Evolutionary conservation across 2,797 vertebrate species (phyloP), one percentile per base, ranked within the genome.

Genomic region (Lacerta bilineata): DNA sequence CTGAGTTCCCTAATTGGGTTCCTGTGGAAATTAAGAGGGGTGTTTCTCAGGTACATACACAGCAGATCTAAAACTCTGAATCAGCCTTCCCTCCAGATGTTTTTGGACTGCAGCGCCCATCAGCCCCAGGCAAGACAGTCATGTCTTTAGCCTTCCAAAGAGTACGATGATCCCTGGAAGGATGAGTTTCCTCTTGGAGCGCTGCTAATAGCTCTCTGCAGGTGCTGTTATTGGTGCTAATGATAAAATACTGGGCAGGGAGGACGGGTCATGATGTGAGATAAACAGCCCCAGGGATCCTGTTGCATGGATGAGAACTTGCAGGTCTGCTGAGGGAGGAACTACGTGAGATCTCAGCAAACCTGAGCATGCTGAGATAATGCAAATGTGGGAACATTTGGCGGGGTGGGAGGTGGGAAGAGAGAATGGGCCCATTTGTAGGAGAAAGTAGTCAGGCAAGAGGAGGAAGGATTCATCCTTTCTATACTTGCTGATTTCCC

Each of bases 121-220:
- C 17, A 64, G 61, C 61, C 61, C 61, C 61, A 64, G 61, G 17
- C 61, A 23, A 20, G 90, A 55, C 23, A 59, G 71, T 81, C 46
- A 90, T 72, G 89, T 93, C 94, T 95, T 95, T 92, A 89, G 91
- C 89, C 94, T 93, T 91, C 83, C 64, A 92, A 92, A 91, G 71
- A 87, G 92, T 95, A 94, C 91, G 87, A 93, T 89, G 80, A 93
- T 95, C 96, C 96, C 97, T 95, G 95, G 95, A 96, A 96, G 95
- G 95, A 97, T 95, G 92, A 84, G 90, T 89, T 89, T 94, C 90
- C 93, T 97, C 97, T 97, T 96, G 91, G 97, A 97, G 96, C 96
- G 96, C 94, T 93, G 95, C 96, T 98, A 98, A 98, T 98, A 97
- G 97, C 97, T 97, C 97, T 97, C 97, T 97, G 95, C 95, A 96